These are phyloP conservation scores for Andrena flavipes DNA, from an alignment of 2,888 invertebrate genomes.

Conservation along the genomic window DNA sequence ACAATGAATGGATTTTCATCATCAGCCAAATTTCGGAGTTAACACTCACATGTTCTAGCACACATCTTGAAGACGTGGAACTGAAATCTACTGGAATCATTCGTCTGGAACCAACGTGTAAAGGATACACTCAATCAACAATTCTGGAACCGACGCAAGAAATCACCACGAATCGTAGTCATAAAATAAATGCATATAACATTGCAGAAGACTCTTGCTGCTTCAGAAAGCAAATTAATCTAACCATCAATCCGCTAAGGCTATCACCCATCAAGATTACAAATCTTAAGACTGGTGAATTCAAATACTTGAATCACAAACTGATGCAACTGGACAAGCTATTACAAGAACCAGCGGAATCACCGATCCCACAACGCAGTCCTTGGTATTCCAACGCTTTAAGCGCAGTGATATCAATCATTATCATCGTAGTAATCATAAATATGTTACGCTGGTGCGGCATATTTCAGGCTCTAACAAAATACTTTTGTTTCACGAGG, in stretches of 20 bases:
- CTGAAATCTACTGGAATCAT: not conserved
- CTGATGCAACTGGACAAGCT: not conserved
- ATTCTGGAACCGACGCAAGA: not conserved
- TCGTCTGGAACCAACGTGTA: not conserved
- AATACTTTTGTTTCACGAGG: no score
- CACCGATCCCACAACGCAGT: no score
- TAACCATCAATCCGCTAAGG: not conserved
- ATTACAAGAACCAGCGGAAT: not conserved
- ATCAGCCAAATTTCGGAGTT: not conserved
- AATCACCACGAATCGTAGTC: not conserved
- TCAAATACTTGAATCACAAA: constrained; percentile 5
- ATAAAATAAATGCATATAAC: not conserved
- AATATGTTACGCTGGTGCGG: no score
- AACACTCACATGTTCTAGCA: not conserved
- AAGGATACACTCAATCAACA: not conserved
- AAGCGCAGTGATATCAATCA: no score
- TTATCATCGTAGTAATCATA: no score
- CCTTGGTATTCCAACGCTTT: no score
- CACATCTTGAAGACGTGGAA: not conserved
- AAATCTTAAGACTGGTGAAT: not conserved
- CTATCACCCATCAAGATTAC: not conserved
- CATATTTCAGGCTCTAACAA: not conserved
- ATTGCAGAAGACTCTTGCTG: not conserved
- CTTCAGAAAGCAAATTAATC: not conserved
- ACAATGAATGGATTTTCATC: not conserved